Percentiles rank a stretch among this genome's conserved stretches.
phyloP scores from a whole-genome alignment of 2,113 vertebrate genomes.

The Azemiops feae region DNA sequence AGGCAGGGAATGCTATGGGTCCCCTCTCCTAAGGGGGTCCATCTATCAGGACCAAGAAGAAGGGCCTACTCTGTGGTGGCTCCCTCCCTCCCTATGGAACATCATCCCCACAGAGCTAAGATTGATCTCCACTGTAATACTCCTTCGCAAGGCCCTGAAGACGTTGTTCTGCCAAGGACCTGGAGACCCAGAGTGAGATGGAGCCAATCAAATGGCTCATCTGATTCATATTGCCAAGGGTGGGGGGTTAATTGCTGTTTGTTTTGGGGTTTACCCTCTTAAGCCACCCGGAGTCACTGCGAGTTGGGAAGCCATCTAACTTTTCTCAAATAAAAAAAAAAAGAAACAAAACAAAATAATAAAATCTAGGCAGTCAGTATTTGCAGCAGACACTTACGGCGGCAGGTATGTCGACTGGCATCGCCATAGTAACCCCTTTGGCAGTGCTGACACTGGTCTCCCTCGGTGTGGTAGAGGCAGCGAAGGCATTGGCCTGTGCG shows the following conservation, averaged over 20 bases:
- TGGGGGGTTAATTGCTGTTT: no score
- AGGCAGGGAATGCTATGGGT: background rate
- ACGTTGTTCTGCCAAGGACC: background rate
- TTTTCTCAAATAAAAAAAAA: no score
- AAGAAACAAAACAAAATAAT: no score
- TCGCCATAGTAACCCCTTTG: slow-evolving; percentile 85
- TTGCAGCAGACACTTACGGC: slow-evolving; percentile 76
- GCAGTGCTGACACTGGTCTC: slow-evolving; percentile 81
- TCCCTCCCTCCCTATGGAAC: background rate
- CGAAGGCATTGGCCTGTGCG: slow-evolving; percentile 83
- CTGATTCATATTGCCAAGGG: background rate
- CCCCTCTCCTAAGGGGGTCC: background rate
- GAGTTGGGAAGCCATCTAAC: background rate
- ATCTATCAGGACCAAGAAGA: background rate
- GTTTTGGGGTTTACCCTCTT: background rate
- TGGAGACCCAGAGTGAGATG: background rate
- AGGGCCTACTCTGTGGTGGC: background rate
- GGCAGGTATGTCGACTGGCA: slow-evolving; percentile 83
- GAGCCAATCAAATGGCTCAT: background rate
- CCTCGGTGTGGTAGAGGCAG: slow-evolving; percentile 91
- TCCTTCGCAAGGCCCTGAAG: background rate
- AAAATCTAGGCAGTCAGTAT: rapidly evolving
- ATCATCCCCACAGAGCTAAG: background rate
- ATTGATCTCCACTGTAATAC: background rate
- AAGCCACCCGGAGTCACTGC: background rate